Evolutionary conservation across 2,797 vertebrate species (phyloP).

Genomic region (Stomatorhinus walkeri): DNA sequence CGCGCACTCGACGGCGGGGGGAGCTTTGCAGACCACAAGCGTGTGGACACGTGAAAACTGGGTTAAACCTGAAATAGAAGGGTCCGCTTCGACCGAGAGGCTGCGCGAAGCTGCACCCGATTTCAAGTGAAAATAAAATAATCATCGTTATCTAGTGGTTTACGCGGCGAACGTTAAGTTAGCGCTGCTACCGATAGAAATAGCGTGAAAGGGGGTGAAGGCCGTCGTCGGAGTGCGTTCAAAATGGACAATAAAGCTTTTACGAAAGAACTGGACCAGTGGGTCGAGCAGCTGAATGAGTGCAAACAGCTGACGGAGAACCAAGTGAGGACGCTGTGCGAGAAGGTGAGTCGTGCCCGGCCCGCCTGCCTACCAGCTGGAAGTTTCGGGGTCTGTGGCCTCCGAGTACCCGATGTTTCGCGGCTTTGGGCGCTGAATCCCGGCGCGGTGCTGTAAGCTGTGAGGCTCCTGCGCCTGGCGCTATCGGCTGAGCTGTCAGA

Average conservation of each 20-base stretch:
- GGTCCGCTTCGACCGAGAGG: background rate
- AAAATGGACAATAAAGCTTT: constrained; percentile 84
- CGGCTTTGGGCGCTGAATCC: background rate
- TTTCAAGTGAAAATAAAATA: constrained; percentile 6
- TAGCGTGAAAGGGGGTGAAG: background rate
- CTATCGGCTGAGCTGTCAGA: background rate
- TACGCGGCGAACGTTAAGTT: constrained; percentile 29
- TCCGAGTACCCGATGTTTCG: background rate
- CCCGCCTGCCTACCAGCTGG: background rate
- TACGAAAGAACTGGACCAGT: constrained; percentile 86
- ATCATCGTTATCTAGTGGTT: background rate
- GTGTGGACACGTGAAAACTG: constrained; percentile 1
- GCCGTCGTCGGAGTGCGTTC: constrained; percentile 9
- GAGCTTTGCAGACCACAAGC: background rate
- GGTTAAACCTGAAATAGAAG: background rate
- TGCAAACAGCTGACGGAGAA: constrained; percentile 94
- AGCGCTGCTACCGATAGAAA: constrained; percentile 35
- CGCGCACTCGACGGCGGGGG: background rate
- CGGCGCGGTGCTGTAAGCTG: background rate
- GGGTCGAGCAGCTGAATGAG: constrained; percentile 92
- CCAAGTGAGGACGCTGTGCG: constrained; percentile 90
- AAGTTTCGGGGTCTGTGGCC: background rate
- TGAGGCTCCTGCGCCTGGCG: background rate
- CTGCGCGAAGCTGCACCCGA: constrained; percentile 19
- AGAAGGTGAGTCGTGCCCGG: constrained; percentile 73